Evolutionary conservation across 2,888 invertebrate species (phyloP), one percentile per base, ranked within the genome.

Genomic region (Temnothorax ravouxi): DNA sequence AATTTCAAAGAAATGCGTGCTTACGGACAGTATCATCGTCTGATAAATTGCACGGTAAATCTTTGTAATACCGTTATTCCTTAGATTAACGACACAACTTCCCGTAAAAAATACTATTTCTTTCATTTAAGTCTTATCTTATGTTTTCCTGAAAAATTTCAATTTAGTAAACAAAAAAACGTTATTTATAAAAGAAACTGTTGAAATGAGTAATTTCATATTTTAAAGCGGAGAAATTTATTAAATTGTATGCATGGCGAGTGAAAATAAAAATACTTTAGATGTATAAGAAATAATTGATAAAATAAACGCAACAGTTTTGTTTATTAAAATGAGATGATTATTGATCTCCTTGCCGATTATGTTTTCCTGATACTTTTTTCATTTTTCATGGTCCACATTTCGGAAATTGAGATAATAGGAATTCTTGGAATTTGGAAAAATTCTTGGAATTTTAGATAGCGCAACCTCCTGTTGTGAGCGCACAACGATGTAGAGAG

Each of bases 241-340:
- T 71, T 34, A 47, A 50, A 80, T 47, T 25, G 25, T 72, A 25
- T n/a, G 74, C 47, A 59, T 21, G 72, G 44, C 44, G 59, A 72
- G 47, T 54, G 59, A 56, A 71, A 44, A 71, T 79, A 71, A 25
- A 79, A 59, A 18, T 59, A 72, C 34, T 21, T 38, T 72, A 72
- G 47, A 80, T 80, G 74, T 80, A 69, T 77, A 72, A 72, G 59
- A 59, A 72, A 47, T 79, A 54, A 71, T 56, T 34, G 56, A 59
- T 47, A 72, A 71, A 80, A 80, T 80, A 80, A 80, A 80, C 59
- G 59, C 59, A 79, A 77, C 54, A 79, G 79, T 80, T 80, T 80
- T 80, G 79, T 80, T 72, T 80, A 72, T 47, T 34, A 80, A 72
- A 59, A 52, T 56, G 34, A 52, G 18, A 61, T 18, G 18, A 61